phyloP scores from a whole-genome alignment of 2,113 vertebrate genomes.

The Elaphurus davidianus region DNA sequence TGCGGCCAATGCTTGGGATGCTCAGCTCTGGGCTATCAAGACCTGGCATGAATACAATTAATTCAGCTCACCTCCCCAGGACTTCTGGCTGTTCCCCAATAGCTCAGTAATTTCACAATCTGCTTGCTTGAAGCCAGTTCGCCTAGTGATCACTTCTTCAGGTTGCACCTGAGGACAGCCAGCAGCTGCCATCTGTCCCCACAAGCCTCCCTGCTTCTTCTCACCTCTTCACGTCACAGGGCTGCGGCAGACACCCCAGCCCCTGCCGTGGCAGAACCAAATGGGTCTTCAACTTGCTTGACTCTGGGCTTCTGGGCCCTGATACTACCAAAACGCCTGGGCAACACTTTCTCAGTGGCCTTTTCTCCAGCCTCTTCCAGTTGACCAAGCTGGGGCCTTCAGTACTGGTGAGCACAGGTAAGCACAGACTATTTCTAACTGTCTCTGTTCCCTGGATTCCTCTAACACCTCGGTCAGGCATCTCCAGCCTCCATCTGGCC shows the following conservation, averaged over 20 bases:
- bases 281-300: neutral
- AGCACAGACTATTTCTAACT: neutral
- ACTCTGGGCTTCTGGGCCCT: neutral
- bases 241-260: neutral
- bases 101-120: neutral
- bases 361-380: neutral
- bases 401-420: neutral
- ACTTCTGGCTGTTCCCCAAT: neutral
- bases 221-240: neutral
- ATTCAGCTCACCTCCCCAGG: neutral
- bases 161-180: neutral
- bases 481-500: neutral
- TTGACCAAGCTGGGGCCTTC: neutral
- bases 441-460: neutral
- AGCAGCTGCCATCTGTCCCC: neutral
- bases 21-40: neutral
- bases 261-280: neutral
- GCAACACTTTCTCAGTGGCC: neutral
- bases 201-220: neutral
- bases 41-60: neutral
- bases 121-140: neutral
- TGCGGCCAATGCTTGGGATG: neutral
- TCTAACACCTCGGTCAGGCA: neutral
- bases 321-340: neutral
- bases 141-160: neutral